phyloP scores from a whole-genome alignment of 2,113 vertebrate genomes.

The Oxyura jamaicensis region DNA sequence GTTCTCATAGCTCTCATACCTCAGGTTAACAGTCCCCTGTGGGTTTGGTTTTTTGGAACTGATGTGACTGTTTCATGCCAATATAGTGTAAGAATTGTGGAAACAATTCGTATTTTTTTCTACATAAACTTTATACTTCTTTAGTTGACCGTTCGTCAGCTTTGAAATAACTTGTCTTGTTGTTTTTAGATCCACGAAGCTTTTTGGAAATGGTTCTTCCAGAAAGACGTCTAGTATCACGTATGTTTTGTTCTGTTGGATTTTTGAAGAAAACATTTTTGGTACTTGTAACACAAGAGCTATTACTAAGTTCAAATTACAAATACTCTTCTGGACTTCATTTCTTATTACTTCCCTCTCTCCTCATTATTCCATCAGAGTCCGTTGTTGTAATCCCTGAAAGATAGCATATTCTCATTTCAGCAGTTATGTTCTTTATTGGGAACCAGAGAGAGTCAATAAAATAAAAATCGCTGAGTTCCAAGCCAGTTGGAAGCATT shows the following conservation, averaged over 20 bases:
- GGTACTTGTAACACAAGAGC: background rate
- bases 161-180: background rate
- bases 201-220: slow-evolving; percentile 45
- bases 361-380: background rate
- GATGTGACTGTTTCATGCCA: background rate
- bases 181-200: slow-evolving; percentile 66
- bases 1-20: background rate
- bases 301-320: background rate
- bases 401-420: background rate
- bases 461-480: background rate
- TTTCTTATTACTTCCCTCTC: background rate
- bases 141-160: background rate
- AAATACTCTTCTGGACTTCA: background rate
- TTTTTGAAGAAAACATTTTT: background rate
- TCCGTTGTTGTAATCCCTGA: background rate
- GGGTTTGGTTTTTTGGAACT: background rate
- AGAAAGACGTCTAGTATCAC: slow-evolving; percentile 61
- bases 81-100: background rate
- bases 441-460: background rate
- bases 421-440: background rate
- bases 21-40: background rate
- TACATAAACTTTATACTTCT: background rate
- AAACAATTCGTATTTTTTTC: background rate
- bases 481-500: background rate
- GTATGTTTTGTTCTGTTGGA: slow-evolving; percentile 66